Evolutionary conservation across 2,888 invertebrate genomes (phyloP), one percentile per base, ranked within the genome.

Genomic region (Anoncus sp.): DNA sequence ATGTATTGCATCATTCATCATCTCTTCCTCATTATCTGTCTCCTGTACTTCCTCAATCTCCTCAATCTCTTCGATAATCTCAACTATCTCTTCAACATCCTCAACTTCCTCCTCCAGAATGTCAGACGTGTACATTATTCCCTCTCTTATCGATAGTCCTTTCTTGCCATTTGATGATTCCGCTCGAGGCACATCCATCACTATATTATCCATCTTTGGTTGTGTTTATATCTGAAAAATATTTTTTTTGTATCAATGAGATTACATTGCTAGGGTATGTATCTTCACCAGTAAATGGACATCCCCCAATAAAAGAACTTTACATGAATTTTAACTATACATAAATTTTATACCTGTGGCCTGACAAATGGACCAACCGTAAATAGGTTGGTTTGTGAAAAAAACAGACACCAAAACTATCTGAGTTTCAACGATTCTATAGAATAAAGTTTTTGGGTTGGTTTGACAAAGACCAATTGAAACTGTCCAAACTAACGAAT

Each of bases 41-140:
- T 73, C 57, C 59, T 55, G 45, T 16, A 81, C 75, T 57, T 86
- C 90, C 59, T 88, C 89, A 18, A 89, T 83, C 70, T 90, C 90
- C 76, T 90, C 91, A 51, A 90, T 85, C 55, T 82, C 82, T 49
- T 84, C 87, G 12, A 86, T 86, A 49, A 85, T 86, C 80, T 90
- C 90, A 31, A 90, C 87, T 45, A 90, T 90, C 70, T 90, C 90
- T 63, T 89, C 89, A n/a, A 83, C 83, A 35, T 86, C 86, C 12
- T 76, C 83, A 1, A 72, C 78, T 20, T 85, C 87, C 10, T 86
- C 87, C 45, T 77, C 85, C 16, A 43, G 14, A 3, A 60, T 62
- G 1, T 70, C 73, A 2, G 73, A 65, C 2, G 79, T 75, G 22
- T 87, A 86, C 47, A 90, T 86, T 40, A 90, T 87, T 53, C 88